phyloP scores from a whole-genome alignment of 64 coral and sea anemone genomes.

The Porites australiensis region DNA sequence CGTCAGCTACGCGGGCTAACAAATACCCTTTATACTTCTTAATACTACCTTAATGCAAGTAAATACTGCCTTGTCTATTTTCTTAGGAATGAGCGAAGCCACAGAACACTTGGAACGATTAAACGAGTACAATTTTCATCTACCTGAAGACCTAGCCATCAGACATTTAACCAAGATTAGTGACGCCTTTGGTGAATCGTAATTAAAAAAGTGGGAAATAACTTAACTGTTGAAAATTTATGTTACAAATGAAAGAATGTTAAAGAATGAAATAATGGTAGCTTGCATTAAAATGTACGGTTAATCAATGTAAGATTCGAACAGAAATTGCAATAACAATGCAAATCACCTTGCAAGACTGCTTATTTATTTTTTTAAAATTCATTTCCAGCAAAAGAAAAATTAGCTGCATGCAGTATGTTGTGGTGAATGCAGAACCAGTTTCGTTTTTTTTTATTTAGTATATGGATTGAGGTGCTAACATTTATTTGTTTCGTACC shows the following conservation, averaged over 20 bases:
- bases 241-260: neutral
- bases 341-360: too few relatives aligned
- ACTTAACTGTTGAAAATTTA: neutral
- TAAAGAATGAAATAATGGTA: neutral
- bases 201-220: neutral
- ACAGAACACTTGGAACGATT: slow-evolving; percentile 79
- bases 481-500: too few relatives aligned
- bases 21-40: too few relatives aligned
- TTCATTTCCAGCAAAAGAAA: too few relatives aligned
- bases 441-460: too few relatives aligned
- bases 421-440: too few relatives aligned
- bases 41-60: neutral
- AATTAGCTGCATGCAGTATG: too few relatives aligned
- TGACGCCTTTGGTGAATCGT: slow-evolving; percentile 95
- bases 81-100: slow-evolving; percentile 89
- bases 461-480: too few relatives aligned
- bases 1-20: too few relatives aligned
- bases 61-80: neutral
- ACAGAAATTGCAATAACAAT: too few relatives aligned
- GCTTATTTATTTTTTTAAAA: too few relatives aligned
- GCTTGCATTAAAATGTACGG: neutral
- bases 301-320: too few relatives aligned
- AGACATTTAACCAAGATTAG: slow-evolving; percentile 96
- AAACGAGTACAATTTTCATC: slow-evolving; percentile 77
- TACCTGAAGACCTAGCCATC: slow-evolving; percentile 97